Conservation (phyloP, 2,113 vertebrate genomes). For the Dendropsophus ebraccatus region DNA sequence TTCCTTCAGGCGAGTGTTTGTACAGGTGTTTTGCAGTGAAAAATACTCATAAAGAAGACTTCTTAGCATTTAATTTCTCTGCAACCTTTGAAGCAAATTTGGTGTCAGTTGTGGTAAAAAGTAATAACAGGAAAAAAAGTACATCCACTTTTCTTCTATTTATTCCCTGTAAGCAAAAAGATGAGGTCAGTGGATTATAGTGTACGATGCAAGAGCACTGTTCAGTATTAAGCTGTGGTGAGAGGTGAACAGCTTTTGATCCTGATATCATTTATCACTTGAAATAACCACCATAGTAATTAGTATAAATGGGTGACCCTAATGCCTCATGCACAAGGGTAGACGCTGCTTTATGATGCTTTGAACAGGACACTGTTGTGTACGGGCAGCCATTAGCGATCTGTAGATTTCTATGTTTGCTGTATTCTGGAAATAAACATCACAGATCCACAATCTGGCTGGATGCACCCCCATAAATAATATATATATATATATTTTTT, state of each 20-base stretch:
- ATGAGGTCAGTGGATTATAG: neutral
- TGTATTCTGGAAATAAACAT: no score
- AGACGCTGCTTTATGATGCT: neutral
- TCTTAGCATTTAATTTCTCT: constrained; percentile 21
- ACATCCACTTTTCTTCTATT: neutral
- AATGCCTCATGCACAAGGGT: neutral
- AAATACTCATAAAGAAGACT: constrained; percentile 5
- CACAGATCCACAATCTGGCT: no score
- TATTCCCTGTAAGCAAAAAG: neutral
- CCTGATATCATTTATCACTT: neutral
- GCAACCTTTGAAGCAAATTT: constrained; percentile 11
- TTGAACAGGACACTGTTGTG: neutral
- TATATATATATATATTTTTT: no score
- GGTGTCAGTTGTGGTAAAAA: constrained; percentile 21
- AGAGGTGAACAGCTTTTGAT: neutral
- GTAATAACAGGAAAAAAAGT: constrained; percentile 25
- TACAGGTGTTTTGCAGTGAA: constrained; percentile 2
- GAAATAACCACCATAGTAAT: neutral
- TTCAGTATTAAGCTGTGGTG: neutral
- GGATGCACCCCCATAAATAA: no score
- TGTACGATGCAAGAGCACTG: neutral
- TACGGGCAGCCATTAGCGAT: no score
- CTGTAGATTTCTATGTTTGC: no score
- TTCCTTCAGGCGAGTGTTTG: neutral
- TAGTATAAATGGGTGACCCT: neutral